A percentile compares a stretch with the other conserved stretches of the same genome.
phyloP scores from a whole-genome alignment of 2,797 vertebrate species.

The Oophaga sylvatica region DNA sequence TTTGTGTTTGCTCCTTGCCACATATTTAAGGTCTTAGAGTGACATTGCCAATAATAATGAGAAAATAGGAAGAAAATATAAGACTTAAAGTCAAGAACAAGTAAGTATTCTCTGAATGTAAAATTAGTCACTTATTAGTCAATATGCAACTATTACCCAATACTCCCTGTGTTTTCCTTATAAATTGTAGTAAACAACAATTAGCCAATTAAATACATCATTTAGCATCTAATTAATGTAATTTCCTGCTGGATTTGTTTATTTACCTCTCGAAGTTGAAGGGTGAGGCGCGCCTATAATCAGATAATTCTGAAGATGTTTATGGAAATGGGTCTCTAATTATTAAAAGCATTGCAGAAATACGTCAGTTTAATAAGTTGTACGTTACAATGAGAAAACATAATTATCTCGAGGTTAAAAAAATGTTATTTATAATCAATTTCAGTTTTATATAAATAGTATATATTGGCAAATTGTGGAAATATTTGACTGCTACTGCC shows the following conservation, averaged over 20 bases:
- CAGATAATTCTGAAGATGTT: background rate
- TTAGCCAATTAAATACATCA: slow-evolving; percentile 18
- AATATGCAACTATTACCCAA: background rate
- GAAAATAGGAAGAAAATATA: background rate
- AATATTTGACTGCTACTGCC: background rate
- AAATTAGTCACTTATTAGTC: background rate
- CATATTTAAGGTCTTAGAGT: background rate
- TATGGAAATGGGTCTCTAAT: background rate
- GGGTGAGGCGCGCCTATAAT: background rate
- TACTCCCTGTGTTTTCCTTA: background rate
- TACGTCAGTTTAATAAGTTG: background rate
- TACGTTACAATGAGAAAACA: background rate
- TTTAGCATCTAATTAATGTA: background rate
- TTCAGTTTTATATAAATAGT: background rate
- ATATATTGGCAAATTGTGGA: background rate
- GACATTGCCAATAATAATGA: background rate
- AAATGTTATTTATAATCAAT: background rate
- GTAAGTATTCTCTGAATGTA: background rate
- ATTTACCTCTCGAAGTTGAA: background rate
- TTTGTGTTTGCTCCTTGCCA: too few relatives aligned
- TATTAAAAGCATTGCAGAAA: background rate
- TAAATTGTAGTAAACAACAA: slow-evolving; percentile 27
- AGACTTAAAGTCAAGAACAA: background rate
- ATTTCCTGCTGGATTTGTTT: slow-evolving; percentile 3
- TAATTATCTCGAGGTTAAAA: background rate